phyloP scores from a whole-genome alignment of 2,113 vertebrate species.

The Mellivora capensis region DNA sequence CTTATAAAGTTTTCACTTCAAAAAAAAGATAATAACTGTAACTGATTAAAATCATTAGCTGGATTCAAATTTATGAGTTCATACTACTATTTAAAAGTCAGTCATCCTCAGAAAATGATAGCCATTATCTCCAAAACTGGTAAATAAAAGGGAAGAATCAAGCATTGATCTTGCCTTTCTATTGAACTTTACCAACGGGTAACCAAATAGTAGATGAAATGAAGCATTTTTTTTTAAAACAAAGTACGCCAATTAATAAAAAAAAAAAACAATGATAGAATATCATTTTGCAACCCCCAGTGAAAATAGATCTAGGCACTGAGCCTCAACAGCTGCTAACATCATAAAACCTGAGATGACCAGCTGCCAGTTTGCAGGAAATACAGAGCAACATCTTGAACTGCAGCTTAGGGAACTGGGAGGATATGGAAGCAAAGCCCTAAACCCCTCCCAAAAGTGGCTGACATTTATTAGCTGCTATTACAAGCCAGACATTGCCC shows the following conservation, averaged over 20 bases:
- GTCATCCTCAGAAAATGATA: background rate
- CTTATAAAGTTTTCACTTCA: background rate
- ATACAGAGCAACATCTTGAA: background rate
- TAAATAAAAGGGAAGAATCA: background rate
- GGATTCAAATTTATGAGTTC: background rate
- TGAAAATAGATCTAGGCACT: background rate
- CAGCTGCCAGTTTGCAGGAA: background rate
- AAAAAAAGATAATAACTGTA: background rate
- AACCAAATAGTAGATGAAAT: background rate
- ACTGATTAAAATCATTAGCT: background rate
- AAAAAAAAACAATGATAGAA: background rate
- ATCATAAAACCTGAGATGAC: background rate
- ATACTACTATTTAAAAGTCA: background rate
- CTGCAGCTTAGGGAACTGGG: background rate
- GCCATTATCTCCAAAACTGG: background rate
- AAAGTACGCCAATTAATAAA: background rate
- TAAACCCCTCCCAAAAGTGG: background rate
- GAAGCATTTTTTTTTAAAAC: background rate
- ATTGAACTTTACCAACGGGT: background rate
- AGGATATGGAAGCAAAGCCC: background rate
- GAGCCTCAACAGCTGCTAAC: background rate
- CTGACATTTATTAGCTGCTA: background rate
- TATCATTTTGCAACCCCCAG: background rate
- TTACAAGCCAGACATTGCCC: background rate
- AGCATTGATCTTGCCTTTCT: background rate